A percentile compares a stretch with the other conserved stretches of the same genome.
phyloP scores from a whole-genome alignment of 35 echinoderm and acorn worm species.

The Hemicentrotus pulcherrimus region DNA sequence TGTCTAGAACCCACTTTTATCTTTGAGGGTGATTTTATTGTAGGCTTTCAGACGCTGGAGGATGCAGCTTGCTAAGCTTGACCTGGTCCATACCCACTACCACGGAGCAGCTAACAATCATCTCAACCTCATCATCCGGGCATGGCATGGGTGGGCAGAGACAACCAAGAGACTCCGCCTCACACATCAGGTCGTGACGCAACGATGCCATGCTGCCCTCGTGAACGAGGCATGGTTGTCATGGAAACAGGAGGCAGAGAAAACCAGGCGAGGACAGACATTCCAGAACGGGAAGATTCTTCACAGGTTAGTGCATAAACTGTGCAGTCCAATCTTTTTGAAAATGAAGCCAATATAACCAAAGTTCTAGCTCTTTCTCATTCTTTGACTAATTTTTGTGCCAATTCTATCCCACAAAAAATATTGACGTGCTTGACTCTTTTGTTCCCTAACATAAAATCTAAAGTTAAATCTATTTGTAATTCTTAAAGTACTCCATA shows the following conservation, averaged over 20 bases:
- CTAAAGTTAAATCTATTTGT: too few species aligned
- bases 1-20: too few species aligned
- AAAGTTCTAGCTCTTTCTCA: too few species aligned
- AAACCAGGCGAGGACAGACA: background rate
- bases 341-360: background rate
- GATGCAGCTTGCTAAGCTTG: background rate
- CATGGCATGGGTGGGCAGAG: constrained; percentile 35
- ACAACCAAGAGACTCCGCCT: background rate
- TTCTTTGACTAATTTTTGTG: too few species aligned
- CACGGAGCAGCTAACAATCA: constrained; percentile 30
- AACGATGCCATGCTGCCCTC: background rate
- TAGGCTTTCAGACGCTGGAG: constrained; percentile 35
- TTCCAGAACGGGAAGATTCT: constrained; percentile 36
- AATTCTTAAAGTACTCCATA: too few species aligned
- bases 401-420: too few species aligned
- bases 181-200: background rate
- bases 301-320: background rate
- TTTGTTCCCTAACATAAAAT: too few species aligned
- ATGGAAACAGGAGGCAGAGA: constrained; percentile 18
- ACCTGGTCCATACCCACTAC: constrained; percentile 14
- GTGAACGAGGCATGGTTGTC: constrained; percentile 15
- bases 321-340: background rate
- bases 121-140: background rate
- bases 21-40: background rate
- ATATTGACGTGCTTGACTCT: too few species aligned